Conservation (phyloP, 2,888 invertebrate genomes). For the Drosophila lacicola region DNA sequence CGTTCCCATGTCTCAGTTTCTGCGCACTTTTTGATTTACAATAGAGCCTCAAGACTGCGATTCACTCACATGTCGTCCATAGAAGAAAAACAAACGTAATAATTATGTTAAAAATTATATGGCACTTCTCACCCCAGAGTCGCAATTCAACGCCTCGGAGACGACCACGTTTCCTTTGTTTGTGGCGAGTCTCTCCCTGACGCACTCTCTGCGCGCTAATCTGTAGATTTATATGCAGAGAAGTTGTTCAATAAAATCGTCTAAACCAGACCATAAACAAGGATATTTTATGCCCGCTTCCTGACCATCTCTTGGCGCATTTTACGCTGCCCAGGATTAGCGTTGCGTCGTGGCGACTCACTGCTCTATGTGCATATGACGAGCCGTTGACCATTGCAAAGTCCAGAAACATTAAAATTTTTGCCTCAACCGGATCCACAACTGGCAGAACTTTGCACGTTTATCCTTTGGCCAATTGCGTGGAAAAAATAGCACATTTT, state of each 20-base stretch:
- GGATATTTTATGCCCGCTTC: constrained; percentile 76
- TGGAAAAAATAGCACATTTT: constrained; percentile 48
- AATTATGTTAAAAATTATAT: constrained; percentile 80
- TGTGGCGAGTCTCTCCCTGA: constrained; percentile 24
- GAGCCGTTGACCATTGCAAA: constrained; percentile 53
- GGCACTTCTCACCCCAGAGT: constrained; percentile 75
- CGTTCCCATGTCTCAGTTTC: constrained; percentile 46
- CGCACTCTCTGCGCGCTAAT: constrained; percentile 66
- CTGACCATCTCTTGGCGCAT: constrained; percentile 58
- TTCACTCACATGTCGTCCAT: constrained; percentile 40
- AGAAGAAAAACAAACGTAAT: constrained; percentile 73
- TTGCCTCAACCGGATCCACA: constrained; percentile 30
- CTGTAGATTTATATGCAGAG: constrained; percentile 83
- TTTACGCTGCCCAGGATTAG: constrained; percentile 67
- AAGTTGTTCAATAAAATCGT: constrained; percentile 84
- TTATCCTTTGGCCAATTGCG: constrained; percentile 61
- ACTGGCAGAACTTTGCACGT: constrained; percentile 54
- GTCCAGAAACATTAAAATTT: constrained; percentile 37
- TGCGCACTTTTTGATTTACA: constrained; percentile 59
- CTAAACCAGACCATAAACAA: constrained; percentile 80
- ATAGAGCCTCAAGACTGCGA: constrained; percentile 20
- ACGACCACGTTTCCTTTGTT: constrained; percentile 33
- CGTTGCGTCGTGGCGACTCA: constrained; percentile 27
- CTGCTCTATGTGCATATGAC: constrained; percentile 29
- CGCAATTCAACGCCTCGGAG: constrained; percentile 10